Conservation (phyloP, 2,888 invertebrate species). For the Drosophila hawaiiensis region DNA sequence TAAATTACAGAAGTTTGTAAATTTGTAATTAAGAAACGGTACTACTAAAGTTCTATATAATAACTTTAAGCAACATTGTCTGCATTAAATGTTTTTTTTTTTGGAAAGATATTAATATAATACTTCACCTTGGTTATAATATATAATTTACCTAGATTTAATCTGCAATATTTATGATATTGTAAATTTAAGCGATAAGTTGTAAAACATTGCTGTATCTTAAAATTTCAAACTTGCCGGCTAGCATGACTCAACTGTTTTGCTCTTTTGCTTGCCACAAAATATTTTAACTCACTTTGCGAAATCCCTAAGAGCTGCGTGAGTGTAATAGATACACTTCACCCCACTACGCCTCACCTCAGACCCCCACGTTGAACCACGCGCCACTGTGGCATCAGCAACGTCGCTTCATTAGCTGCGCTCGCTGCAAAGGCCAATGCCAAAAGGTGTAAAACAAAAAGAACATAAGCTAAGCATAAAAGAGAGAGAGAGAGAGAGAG, state of each 20-base stretch:
- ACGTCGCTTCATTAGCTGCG: constrained; percentile 72
- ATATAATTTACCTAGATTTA: not conserved
- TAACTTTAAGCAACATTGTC: not conserved
- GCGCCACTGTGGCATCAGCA: constrained; percentile 62
- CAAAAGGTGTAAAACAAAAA: constrained; percentile 73
- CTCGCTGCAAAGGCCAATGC: constrained; percentile 74
- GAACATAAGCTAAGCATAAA: constrained; percentile 20
- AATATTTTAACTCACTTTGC: constrained; percentile 25
- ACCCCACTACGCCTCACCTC: too few relatives aligned
- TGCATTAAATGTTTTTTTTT: not conserved
- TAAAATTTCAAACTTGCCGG: not conserved
- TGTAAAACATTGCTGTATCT: not conserved
- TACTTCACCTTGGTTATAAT: not conserved
- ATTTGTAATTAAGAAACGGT: too few relatives aligned
- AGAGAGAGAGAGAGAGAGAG: constrained; percentile 3
- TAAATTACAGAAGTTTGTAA: not conserved
- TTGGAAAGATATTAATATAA: not conserved
- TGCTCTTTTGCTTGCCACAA: constrained; percentile 23
- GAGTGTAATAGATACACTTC: not conserved
- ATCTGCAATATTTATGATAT: not conserved
- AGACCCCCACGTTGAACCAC: constrained; percentile 6
- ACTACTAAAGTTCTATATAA: not conserved
- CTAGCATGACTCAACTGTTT: constrained; percentile 15
- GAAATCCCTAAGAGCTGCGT: constrained; percentile 11
- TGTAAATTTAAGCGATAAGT: not conserved